Percentiles rank a stretch among this genome's conserved stretches.
phyloP scores from a whole-genome alignment of 2,113 vertebrate species.

The Gopherus evgoodei region DNA sequence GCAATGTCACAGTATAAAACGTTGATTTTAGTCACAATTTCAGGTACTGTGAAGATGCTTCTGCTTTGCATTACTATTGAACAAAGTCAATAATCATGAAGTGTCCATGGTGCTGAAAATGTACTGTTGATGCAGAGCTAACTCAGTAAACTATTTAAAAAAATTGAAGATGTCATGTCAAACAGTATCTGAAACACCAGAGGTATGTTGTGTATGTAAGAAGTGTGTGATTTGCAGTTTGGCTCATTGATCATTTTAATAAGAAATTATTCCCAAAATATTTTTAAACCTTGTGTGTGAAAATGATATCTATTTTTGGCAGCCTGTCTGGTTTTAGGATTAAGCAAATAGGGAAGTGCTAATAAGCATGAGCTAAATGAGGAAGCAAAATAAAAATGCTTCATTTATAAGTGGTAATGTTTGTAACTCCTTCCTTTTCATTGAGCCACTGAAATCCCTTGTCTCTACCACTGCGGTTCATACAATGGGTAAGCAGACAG shows the following conservation, averaged over 20 bases:
- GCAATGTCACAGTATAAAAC: neutral
- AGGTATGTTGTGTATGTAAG: neutral
- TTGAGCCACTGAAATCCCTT: neutral
- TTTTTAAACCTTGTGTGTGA: neutral
- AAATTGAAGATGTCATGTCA: neutral
- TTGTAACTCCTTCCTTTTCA: neutral
- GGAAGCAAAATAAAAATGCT: neutral
- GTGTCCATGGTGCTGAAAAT: neutral
- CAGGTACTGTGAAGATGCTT: neutral
- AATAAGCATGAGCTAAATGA: neutral
- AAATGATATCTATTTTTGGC: neutral
- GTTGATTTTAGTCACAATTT: neutral
- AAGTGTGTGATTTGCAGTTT: neutral
- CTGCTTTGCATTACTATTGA: neutral
- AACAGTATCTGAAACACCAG: neutral
- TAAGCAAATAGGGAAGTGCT: neutral
- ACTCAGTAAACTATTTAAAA: neutral
- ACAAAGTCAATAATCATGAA: neutral
- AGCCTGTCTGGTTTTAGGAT: neutral
- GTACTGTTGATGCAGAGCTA: rapidly evolving
- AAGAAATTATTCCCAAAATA: neutral
- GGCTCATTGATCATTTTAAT: neutral
- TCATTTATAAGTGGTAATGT: neutral
- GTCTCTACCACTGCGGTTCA: neutral
- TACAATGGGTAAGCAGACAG: neutral